Conservation (phyloP, 1,140 invertebrate species). For the Laupala kohalensis region DNA sequence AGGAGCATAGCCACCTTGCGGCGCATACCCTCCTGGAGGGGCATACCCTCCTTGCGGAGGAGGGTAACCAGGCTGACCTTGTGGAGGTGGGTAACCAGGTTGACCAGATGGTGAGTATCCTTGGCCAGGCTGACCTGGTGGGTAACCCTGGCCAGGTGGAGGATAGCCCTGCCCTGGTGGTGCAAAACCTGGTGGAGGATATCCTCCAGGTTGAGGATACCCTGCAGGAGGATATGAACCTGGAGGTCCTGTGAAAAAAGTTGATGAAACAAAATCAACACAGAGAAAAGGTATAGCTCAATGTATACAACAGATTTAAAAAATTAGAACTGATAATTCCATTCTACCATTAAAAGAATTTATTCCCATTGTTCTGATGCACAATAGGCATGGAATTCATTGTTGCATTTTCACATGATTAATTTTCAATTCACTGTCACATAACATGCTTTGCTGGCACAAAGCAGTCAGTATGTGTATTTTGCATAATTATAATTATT, state of each 20-base stretch:
- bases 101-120: background rate
- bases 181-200: background rate
- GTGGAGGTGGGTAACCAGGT: slow-evolving; percentile 18
- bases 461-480: too few species aligned
- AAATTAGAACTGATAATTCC: background rate
- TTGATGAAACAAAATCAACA: background rate
- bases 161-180: slow-evolving; percentile 1
- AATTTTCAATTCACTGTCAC: too few species aligned
- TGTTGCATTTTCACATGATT: too few species aligned
- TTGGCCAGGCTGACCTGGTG: background rate
- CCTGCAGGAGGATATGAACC: background rate
- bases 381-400: too few species aligned
- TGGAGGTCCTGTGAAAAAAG: background rate
- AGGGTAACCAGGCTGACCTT: slow-evolving; percentile 12
- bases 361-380: background rate
- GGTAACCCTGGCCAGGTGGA: background rate
- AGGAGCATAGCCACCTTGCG: background rate
- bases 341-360: background rate
- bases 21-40: background rate
- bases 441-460: too few species aligned
- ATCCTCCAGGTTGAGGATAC: background rate
- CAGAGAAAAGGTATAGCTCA: too few species aligned
- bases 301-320: too few species aligned
- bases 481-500: too few species aligned
- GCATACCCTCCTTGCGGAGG: background rate